Evolutionary conservation across 2,888 invertebrate genomes (phyloP), one percentile per base, ranked within the genome.

Genomic region (Eurytoma californica): DNA sequence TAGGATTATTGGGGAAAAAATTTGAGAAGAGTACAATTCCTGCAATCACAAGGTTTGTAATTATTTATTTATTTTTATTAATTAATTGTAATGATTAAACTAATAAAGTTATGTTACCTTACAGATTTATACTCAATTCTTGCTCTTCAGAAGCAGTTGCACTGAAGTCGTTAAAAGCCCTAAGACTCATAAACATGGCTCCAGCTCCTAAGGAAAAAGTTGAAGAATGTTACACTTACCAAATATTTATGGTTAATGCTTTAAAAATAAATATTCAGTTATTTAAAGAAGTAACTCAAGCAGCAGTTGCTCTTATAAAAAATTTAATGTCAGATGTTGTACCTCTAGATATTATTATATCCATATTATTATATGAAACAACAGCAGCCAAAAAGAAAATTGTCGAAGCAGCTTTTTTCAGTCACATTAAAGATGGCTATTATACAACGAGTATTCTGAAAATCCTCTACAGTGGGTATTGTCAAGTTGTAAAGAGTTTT

Each of bases 261-360:
- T 91, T 95, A 69, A 92, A 93, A 86, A 92, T 91, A 82, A 92
- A 91, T 60, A 91, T 94, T 80, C 86, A 92, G 12, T 91, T 92
- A 60, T 92, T 92, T 7, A 94, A 93, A 88, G 86, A 89, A 39
- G 90, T 93, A 82, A 90, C 91, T 0, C 92, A 93, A 84, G 91
- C 92, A 49, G 94, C 94, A 91, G 83, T 93, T 2, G 92, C 92
- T 85, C 90, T 92, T n/a, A 90, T 94, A 79, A 91, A 91, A 72
- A 89, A 87, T 74, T 91, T 93, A 73, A 92, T 92, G 86, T 89
- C 91, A 58, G 93, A 93, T 78, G 92, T 93, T 81, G 94, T 94
- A 90, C 92, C 95, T 0, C 91, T 95, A 80, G 95, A 96, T 90
- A 91, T 95, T 70, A 89, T 95, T 82, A 87, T 95, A 20, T 86